Base-by-base conservation (phyloP, 1,140 invertebrate genomes). In the Plodia interpunctella region DNA sequence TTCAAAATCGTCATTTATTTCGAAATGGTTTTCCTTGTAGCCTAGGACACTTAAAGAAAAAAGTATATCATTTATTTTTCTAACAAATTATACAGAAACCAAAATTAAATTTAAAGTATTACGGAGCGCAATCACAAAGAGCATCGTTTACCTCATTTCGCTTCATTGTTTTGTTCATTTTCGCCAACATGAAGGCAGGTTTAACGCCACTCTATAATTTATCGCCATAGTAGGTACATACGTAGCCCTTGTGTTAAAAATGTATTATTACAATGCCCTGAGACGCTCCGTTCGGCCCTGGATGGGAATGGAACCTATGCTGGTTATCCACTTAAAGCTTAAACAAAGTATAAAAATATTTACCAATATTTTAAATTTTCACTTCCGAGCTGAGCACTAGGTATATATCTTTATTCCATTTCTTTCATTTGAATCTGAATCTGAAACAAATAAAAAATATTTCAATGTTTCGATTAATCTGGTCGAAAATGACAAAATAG, bases 151-250 rank as follows among this genome's bases (percentile, higher is more conserved):
- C 38, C 38, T 44, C 38, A 44, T 44, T 44, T 44, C 38, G 15
- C 2, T 44, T 44, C 35, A 38, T 44, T 44, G 10, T 44, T 44
- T 44, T 44, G 38, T 44, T 44, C 38, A 44, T 44, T 44, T 44
- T 44, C 10, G 38, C 38, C 6, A 44, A 44, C 38, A 10, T 44
- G 8, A 44, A 44, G n/a, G 38, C 38, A 15, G 38, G 38, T 21
- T 53, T 53, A 53, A 53, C 51, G 38, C 51, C 13, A 19, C 49
- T 51, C 49, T 51, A 53, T 53, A 53, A 53, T 53, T 53, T 53
- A 25, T 25, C 51, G 13, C 20, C 19, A 25, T 53, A 13, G 51
- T 51, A 51, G 18, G 21, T 25, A 53, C 51, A 25, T 25, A 53
- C 51, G 9, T 25, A 53, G 51, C 21, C 51, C 38, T 44, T 44